These are phyloP conservation scores for cattle (Bos taurus) DNA, from an alignment of 2,113 vertebrate species.

Conservation along the genomic window DNA sequence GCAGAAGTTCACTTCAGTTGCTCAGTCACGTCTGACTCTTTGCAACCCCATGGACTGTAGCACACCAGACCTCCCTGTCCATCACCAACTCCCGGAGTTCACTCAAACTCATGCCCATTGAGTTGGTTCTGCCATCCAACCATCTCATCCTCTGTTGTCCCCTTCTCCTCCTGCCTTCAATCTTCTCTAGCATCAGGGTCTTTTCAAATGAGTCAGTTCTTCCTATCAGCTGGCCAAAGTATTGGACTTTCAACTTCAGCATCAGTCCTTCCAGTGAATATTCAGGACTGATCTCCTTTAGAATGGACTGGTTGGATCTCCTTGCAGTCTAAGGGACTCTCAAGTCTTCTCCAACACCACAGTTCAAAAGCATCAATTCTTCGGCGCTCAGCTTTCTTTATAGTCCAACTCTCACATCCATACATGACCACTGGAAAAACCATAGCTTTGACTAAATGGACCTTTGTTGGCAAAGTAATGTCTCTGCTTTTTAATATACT, in stretches of 20 bases:
- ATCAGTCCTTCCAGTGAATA: neutral
- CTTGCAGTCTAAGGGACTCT: neutral
- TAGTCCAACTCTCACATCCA: neutral
- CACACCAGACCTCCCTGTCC: neutral
- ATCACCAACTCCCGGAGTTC: neutral
- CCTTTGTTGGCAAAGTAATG: neutral
- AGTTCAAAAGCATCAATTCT: neutral
- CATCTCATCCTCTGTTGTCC: neutral
- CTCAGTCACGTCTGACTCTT: neutral
- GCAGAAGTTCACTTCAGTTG: neutral
- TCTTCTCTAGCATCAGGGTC: neutral
- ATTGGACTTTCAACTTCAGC: neutral
- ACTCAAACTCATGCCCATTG: neutral
- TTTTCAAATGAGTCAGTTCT: neutral
- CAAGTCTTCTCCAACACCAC: neutral
- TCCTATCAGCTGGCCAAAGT: neutral
- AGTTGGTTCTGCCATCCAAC: neutral
- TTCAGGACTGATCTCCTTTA: neutral
- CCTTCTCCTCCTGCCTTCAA: neutral
- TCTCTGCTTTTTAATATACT: neutral
- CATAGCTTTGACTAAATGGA: neutral
- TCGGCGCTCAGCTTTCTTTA: neutral
- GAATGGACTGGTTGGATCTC: neutral
- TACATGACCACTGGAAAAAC: neutral
- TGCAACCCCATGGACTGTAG: neutral